phyloP scores from a whole-genome alignment of 2,113 vertebrate species.

The Erpornis zantholeuca region DNA sequence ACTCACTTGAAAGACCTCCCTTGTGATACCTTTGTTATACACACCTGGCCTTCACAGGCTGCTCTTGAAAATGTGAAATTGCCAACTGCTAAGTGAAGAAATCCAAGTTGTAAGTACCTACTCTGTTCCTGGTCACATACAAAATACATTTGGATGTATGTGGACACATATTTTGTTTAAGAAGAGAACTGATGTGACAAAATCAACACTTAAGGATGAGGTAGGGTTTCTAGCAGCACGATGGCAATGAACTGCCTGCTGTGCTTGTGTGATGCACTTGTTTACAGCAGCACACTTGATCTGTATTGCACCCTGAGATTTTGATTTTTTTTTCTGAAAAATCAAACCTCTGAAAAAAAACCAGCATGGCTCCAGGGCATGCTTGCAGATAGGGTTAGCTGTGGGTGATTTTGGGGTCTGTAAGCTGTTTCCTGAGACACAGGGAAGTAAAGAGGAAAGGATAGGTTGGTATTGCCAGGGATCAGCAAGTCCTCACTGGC shows the following conservation, averaged over 20 bases:
- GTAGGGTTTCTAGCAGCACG: background rate
- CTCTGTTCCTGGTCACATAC: background rate
- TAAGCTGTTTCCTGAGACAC: background rate
- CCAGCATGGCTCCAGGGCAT: background rate
- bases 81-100: background rate
- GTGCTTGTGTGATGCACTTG: background rate
- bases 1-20: background rate
- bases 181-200: background rate
- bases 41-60: background rate
- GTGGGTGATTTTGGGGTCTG: fast-evolving
- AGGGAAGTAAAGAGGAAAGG: background rate
- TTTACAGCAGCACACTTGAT: background rate
- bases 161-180: background rate
- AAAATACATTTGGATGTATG: background rate
- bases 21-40: background rate
- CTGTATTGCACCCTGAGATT: background rate
- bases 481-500: fast-evolving
- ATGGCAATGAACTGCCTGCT: background rate
- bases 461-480: background rate
- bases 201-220: background rate
- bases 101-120: background rate
- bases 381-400: background rate
- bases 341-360: background rate
- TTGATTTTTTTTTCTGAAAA: background rate
- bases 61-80: background rate